Percentiles rank a stretch among this genome's conserved stretches.
These are phyloP conservation scores for Cyprinodon diabolis DNA, from an alignment of 2,797 vertebrate species.

Conservation along the genomic window DNA sequence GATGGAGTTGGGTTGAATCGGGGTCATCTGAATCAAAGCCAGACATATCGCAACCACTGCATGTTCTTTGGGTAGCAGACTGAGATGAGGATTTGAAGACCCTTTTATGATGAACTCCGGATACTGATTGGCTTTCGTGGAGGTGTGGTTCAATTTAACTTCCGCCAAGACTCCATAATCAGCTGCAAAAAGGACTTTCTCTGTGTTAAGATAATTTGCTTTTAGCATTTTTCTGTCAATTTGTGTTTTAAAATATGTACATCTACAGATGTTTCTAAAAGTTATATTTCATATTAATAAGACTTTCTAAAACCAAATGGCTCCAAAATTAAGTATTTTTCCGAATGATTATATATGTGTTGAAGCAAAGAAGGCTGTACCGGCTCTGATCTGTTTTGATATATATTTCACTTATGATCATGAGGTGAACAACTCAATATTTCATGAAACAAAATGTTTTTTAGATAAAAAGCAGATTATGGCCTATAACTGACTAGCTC, in stretches of 20 bases:
- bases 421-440: background rate
- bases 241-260: background rate
- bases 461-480: background rate
- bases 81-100: no score
- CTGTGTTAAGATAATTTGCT: background rate
- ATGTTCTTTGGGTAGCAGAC: no score
- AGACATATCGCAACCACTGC: no score
- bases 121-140: no score
- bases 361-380: background rate
- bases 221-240: background rate
- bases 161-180: no score
- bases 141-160: no score
- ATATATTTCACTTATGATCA: background rate
- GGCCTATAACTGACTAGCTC: background rate
- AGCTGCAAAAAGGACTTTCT: background rate
- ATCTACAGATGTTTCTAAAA: background rate
- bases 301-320: background rate
- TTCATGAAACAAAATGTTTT: constrained; percentile 1
- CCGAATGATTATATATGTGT: background rate
- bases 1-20: no score
- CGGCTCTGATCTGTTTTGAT: background rate
- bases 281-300: background rate
- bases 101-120: no score
- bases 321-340: background rate
- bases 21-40: no score